These are phyloP conservation scores for Leptinotarsa juncta DNA, from an alignment of 2,888 invertebrate species.

Conservation along the genomic window DNA sequence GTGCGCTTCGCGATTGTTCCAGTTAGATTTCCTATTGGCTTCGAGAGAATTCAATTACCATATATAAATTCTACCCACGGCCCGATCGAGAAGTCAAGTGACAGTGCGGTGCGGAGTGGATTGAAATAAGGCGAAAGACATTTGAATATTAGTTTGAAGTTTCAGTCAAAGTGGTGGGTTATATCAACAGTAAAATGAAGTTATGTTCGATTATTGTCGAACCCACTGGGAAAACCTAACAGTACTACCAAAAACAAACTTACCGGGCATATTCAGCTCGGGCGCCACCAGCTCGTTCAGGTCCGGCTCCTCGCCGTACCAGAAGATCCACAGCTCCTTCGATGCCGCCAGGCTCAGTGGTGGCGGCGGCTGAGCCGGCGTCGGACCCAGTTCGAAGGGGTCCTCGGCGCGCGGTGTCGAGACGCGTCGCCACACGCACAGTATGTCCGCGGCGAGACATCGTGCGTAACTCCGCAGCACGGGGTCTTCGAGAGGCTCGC, in stretches of 20 bases:
- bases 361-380: slow-evolving; percentile 70
- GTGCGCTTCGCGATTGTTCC: too few species aligned
- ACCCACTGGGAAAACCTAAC: too few species aligned
- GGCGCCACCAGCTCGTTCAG: slow-evolving; percentile 85
- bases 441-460: slow-evolving; percentile 92
- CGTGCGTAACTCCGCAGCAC: slow-evolving; percentile 91
- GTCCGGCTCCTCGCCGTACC: slow-evolving; percentile 98
- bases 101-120: too few species aligned
- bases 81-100: too few species aligned
- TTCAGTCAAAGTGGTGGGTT: too few species aligned
- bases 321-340: slow-evolving; percentile 99
- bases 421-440: slow-evolving; percentile 98
- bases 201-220: too few species aligned
- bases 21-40: too few species aligned
- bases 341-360: slow-evolving; percentile 86
- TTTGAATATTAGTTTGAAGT: too few species aligned
- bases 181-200: too few species aligned
- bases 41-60: too few species aligned
- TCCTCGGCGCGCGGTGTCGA: slow-evolving; percentile 69
- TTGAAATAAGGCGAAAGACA: too few species aligned
- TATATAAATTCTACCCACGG: too few species aligned
- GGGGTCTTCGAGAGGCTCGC: slow-evolving; percentile 87
- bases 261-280: slow-evolving; percentile 88
- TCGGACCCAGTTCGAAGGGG: slow-evolving; percentile 64
- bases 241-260: slow-evolving; percentile 61